phyloP scores from a whole-genome alignment of 2,888 invertebrate species.

The Endomychus coccineus region DNA sequence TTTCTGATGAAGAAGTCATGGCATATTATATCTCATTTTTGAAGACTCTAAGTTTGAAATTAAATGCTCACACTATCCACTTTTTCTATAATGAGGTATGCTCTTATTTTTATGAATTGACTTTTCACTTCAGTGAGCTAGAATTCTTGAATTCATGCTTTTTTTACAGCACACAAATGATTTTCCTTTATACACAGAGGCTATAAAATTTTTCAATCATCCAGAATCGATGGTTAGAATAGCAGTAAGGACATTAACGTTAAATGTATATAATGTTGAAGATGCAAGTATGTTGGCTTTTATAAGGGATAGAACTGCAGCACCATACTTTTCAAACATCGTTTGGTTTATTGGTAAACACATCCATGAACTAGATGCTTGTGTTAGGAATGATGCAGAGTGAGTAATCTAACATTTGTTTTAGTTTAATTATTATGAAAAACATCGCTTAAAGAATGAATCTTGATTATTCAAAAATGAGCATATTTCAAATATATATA shows the following conservation, averaged over 20 bases:
- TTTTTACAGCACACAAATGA: slow-evolving; percentile 85
- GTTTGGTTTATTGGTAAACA: slow-evolving; percentile 99
- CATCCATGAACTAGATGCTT: slow-evolving; percentile 89
- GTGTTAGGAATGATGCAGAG: slow-evolving; percentile 93
- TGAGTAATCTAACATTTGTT: slow-evolving; percentile 48
- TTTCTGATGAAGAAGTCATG: slow-evolving; percentile 99
- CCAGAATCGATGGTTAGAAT: slow-evolving; percentile 98
- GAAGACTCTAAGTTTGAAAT: slow-evolving; percentile 94
- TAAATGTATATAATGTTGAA: slow-evolving; percentile 94
- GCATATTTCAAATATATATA: no score
- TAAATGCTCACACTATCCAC: slow-evolving; percentile 97
- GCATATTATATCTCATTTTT: slow-evolving; percentile 99
- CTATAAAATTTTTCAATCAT: slow-evolving; percentile 98
- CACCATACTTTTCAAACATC: slow-evolving; percentile 96
- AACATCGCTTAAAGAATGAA: no score
- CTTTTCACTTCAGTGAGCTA: neutral
- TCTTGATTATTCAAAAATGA: no score
- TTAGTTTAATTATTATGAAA: no score
- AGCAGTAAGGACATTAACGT: slow-evolving; percentile 92
- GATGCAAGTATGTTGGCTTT: slow-evolving; percentile 93
- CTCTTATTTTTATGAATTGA: slow-evolving; percentile 10
- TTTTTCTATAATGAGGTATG: slow-evolving; percentile 98
- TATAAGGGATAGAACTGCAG: slow-evolving; percentile 92
- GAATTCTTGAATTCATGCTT: neutral
- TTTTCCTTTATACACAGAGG: slow-evolving; percentile 97